These are phyloP conservation scores for Eurosta solidaginis DNA, from an alignment of 1,140 invertebrate species.

Conservation along the genomic window DNA sequence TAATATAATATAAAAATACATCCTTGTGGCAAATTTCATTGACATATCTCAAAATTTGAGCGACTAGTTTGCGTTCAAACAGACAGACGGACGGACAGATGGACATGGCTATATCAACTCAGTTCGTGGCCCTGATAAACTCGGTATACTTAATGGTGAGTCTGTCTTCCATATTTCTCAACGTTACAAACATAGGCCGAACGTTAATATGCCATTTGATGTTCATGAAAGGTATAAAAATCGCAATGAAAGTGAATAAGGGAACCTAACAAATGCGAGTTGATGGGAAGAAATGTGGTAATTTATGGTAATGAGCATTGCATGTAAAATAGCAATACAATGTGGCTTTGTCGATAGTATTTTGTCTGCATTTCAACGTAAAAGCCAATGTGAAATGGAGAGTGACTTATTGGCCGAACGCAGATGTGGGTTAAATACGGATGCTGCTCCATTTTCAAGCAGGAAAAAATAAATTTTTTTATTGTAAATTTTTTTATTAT, in stretches of 20 bases:
- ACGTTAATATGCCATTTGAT: no score
- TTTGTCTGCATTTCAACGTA: neutral
- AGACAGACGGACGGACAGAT: no score
- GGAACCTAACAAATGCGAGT: neutral
- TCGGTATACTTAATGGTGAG: no score
- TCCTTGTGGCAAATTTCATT: no score
- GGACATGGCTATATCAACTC: no score
- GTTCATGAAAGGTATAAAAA: no score
- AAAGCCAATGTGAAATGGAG: neutral
- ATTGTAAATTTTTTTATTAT: neutral
- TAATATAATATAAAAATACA: no score
- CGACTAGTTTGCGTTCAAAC: no score
- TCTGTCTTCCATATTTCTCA: no score
- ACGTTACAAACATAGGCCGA: no score
- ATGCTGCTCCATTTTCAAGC: neutral
- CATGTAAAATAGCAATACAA: constrained; percentile 19
- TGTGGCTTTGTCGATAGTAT: neutral
- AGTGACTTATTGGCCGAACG: constrained; percentile 9
- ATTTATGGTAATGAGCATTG: constrained; percentile 14
- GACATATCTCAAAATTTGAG: no score
- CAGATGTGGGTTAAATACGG: neutral
- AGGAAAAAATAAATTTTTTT: neutral
- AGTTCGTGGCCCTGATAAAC: no score
- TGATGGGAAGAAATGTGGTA: neutral
- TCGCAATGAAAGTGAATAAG: constrained; percentile 15